Evolutionary conservation across 2,888 invertebrate genomes (phyloP).

Genomic region (Spatulosminthurus flaviceps): DNA sequence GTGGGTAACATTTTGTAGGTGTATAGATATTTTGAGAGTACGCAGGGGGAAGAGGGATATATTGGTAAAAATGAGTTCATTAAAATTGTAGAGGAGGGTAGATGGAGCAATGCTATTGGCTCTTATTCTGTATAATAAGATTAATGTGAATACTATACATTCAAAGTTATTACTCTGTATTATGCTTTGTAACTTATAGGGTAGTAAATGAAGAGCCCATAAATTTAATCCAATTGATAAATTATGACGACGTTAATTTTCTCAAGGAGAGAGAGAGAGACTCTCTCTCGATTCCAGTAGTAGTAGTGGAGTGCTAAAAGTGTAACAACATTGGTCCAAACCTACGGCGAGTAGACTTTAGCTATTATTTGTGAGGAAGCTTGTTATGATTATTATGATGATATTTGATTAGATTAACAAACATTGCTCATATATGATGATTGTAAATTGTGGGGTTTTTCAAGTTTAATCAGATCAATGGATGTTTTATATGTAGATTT

Average conservation of each 20-base stretch:
- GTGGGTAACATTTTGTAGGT: too few relatives aligned
- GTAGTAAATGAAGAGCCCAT: not conserved
- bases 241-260: conserved; percentile 8
- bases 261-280: not conserved
- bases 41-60: too few relatives aligned
- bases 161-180: conserved; percentile 1
- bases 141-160: conserved; percentile 8
- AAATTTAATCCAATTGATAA: conserved; percentile 18
- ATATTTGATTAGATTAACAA: conserved; percentile 14
- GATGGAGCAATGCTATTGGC: too few relatives aligned
- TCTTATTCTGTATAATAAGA: conserved; percentile 10
- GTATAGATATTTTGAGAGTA: too few relatives aligned
- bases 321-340: too few relatives aligned
- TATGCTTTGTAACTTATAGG: too few relatives aligned
- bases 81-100: too few relatives aligned
- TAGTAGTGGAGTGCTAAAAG: too few relatives aligned
- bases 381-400: not conserved
- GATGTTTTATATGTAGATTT: not conserved
- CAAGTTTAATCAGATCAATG: conserved; percentile 14
- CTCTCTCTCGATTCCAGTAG: too few relatives aligned
- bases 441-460: conserved; percentile 2
- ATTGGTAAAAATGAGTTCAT: too few relatives aligned
- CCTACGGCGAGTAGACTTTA: too few relatives aligned
- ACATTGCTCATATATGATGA: not conserved
- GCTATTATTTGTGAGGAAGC: too few relatives aligned